phyloP scores from a whole-genome alignment of 2,113 vertebrate genomes.

The Atherinomorus stipes region DNA sequence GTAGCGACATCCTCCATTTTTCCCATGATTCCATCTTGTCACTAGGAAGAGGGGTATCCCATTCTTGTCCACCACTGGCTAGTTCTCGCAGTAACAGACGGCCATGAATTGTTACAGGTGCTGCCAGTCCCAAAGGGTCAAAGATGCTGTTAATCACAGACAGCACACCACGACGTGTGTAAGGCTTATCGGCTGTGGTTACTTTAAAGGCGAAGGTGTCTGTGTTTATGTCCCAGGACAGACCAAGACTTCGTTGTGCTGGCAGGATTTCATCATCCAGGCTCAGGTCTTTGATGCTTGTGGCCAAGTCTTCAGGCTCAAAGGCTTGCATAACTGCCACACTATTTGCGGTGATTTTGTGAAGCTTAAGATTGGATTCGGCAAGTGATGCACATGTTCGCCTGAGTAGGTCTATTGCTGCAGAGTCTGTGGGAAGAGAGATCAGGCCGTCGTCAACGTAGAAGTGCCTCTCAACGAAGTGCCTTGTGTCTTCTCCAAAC shows the following conservation, averaged over 20 bases:
- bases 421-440: neutral
- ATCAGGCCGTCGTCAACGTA: neutral
- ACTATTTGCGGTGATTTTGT: slow-evolving; percentile 2
- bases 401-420: neutral
- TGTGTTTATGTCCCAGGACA: slow-evolving; percentile 5
- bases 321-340: neutral
- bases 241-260: neutral
- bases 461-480: slow-evolving; percentile 6
- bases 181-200: neutral
- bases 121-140: neutral
- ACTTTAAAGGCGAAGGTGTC: neutral
- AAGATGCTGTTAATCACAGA: neutral
- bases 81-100: neutral
- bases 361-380: neutral
- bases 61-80: neutral
- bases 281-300: neutral
- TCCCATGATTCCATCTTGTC: too few species aligned
- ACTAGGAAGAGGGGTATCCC: neutral
- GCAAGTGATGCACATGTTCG: neutral
- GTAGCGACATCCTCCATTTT: too few species aligned
- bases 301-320: neutral
- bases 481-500: neutral
- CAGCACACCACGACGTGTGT: neutral
- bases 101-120: neutral
- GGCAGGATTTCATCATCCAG: neutral